Evolutionary conservation across 2,888 invertebrate genomes (phyloP).

Genomic region (Alviniconcha strummeri): DNA sequence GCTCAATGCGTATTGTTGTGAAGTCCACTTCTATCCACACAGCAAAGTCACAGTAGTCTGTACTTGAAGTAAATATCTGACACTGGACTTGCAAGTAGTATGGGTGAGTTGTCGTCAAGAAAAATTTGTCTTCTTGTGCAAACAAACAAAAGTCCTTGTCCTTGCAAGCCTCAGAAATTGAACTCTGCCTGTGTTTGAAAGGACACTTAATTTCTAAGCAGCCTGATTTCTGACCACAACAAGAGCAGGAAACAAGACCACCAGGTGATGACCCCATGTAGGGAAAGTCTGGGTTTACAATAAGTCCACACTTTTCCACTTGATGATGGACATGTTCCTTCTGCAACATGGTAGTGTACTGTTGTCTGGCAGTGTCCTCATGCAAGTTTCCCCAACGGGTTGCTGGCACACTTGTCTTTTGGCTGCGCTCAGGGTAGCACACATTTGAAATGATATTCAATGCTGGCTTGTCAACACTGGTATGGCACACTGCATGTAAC

Average conservation of each 20-base stretch:
- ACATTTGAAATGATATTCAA: background rate
- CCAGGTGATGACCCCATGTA: background rate
- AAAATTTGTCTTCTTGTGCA: background rate
- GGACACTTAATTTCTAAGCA: conserved; percentile 1
- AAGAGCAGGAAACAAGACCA: background rate
- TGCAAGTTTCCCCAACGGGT: background rate
- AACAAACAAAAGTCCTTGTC: background rate
- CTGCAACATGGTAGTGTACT: background rate
- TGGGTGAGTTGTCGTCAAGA: background rate
- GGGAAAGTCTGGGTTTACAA: background rate
- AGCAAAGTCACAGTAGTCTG: conserved; percentile 1
- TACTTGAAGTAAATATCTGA: background rate
- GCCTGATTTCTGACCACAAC: conserved; percentile 3
- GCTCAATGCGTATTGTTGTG: background rate
- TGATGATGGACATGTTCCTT: background rate
- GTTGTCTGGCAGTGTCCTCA: background rate
- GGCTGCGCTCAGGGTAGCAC: background rate
- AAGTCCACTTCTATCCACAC: background rate
- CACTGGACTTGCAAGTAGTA: background rate
- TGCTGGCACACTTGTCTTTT: background rate
- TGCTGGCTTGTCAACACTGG: background rate
- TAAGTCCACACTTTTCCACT: background rate
- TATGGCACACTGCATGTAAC: background rate
- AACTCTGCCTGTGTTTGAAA: too few relatives aligned
- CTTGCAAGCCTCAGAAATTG: too few relatives aligned